These are phyloP conservation scores for Pangasius krempfi DNA, from an alignment of 2,797 vertebrate genomes.

Conservation along the genomic window DNA sequence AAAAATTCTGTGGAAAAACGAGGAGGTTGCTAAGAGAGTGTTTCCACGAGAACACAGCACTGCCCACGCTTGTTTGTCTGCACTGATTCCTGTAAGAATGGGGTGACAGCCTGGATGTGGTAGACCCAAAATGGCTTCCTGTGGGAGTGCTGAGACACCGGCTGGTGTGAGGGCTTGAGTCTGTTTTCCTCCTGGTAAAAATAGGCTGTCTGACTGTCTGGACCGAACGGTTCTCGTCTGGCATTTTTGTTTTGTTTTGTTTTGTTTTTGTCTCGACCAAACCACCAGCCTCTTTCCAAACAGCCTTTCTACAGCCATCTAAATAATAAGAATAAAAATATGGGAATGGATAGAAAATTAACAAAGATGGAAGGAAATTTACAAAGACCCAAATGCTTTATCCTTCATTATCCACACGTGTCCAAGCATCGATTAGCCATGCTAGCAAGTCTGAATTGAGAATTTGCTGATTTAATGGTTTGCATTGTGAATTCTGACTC, in stretches of 20 bases:
- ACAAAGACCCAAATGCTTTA: not conserved
- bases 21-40: not conserved
- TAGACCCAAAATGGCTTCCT: slow-evolving; percentile 63
- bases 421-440: not conserved
- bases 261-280: slow-evolving; percentile 50
- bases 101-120: slow-evolving; percentile 65
- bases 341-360: not conserved
- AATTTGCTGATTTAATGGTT: not conserved
- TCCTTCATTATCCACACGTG: not conserved
- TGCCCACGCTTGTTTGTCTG: slow-evolving; percentile 56
- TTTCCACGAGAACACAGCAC: not conserved
- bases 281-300: slow-evolving; percentile 39
- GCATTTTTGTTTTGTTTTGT: slow-evolving; percentile 26
- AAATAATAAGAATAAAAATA: not conserved
- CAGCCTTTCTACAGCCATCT: slow-evolving; percentile 24
- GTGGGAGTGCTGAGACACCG: slow-evolving; percentile 56
- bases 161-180: slow-evolving; percentile 58
- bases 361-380: not conserved
- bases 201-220: slow-evolving; percentile 55
- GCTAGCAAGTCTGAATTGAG: not conserved
- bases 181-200: slow-evolving; percentile 66
- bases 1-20: not conserved
- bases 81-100: slow-evolving; percentile 56
- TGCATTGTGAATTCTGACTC: not conserved
- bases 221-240: slow-evolving; percentile 34